A percentile compares a stretch with the other conserved stretches of the same genome.
Evolutionary conservation across 2,797 vertebrate species (phyloP).

Genomic region (Brachyrhaphis roseni): DNA sequence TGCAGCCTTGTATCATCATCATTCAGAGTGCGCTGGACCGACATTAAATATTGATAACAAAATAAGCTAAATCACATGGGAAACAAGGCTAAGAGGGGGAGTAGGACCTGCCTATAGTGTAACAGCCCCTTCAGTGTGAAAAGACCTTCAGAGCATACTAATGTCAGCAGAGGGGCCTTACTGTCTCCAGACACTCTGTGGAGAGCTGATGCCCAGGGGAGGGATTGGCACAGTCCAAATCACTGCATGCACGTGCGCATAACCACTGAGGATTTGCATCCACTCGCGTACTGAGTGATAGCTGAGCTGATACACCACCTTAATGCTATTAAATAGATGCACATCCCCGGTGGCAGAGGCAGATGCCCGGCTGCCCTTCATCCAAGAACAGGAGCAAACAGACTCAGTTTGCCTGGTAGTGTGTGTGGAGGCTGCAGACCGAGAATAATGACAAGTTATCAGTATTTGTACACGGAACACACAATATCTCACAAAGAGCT

Average conservation of each 20-base stretch:
- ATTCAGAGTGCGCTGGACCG: slow-evolving; percentile 13
- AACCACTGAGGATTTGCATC: slow-evolving; percentile 55
- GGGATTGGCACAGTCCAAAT: slow-evolving; percentile 46
- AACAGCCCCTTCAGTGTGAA: slow-evolving; percentile 22
- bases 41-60: slow-evolving; percentile 62
- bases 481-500: slow-evolving; percentile 43
- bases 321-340: slow-evolving; percentile 62
- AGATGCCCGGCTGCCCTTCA: slow-evolving; percentile 48
- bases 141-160: slow-evolving; percentile 33
- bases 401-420: slow-evolving; percentile 9
- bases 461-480: slow-evolving; percentile 35
- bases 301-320: slow-evolving; percentile 54
- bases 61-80: slow-evolving; percentile 36
- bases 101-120: slow-evolving; percentile 17
- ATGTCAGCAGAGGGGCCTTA: slow-evolving; percentile 42
- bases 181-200: slow-evolving; percentile 41
- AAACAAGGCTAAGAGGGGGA: slow-evolving; percentile 19
- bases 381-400: slow-evolving; percentile 50
- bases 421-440: slow-evolving; percentile 32
- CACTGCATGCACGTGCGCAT: slow-evolving; percentile 30
- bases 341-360: slow-evolving; percentile 46
- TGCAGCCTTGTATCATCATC: slow-evolving; percentile 11
- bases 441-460: slow-evolving; percentile 51
- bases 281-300: slow-evolving; percentile 42
- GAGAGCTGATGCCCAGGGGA: slow-evolving; percentile 50